Evolutionary conservation across 2,888 invertebrate genomes (phyloP).

Genomic region (Tuberolachnus salignus): DNA sequence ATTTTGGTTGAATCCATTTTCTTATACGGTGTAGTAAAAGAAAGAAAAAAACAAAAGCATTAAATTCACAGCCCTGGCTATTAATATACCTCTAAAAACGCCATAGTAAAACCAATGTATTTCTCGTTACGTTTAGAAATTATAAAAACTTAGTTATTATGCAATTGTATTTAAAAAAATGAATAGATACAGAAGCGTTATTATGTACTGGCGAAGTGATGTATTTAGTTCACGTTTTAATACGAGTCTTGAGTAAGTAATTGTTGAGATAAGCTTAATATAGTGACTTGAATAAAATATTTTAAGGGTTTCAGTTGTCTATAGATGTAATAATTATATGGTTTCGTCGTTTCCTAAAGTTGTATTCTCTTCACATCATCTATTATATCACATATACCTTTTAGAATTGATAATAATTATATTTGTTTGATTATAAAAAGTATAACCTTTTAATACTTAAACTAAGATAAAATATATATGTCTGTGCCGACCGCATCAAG

Average conservation of each 20-base stretch:
- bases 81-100: no score
- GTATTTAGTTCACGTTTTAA: no score
- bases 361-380: background rate
- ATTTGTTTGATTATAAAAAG: no score
- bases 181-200: background rate
- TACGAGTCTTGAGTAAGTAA: background rate
- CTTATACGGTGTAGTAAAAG: no score
- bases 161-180: background rate
- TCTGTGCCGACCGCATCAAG: no score
- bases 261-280: background rate
- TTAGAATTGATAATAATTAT: background rate
- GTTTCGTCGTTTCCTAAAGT: background rate
- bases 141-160: background rate
- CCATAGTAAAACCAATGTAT: no score
- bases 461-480: no score
- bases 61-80: no score
- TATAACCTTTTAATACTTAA: no score
- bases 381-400: background rate
- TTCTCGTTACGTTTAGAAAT: no score
- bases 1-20: no score
- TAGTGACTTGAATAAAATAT: background rate
- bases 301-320: slow-evolving; percentile 7
- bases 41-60: no score
- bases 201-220: background rate
- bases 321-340: background rate